Conservation (phyloP, 2,113 vertebrate species). For the Toxostoma redivivum region DNA sequence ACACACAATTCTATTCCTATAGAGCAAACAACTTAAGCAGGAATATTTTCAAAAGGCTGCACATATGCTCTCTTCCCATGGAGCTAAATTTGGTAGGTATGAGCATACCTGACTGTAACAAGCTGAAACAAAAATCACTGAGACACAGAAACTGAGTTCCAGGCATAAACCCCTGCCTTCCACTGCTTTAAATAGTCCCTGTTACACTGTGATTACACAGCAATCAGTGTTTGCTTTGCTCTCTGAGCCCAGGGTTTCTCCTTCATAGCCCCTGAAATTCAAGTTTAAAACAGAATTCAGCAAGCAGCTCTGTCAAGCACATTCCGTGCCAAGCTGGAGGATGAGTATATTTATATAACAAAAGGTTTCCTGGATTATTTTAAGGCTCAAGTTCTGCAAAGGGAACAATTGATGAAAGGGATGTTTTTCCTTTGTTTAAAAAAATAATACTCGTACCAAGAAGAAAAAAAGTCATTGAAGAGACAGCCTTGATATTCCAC, state of each 20-base stretch:
- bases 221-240: neutral
- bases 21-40: neutral
- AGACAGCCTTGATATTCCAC: neutral
- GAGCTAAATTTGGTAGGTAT: neutral
- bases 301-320: neutral
- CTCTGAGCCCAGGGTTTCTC: neutral
- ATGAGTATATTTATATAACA: constrained; percentile 17
- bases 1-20: neutral
- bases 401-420: neutral
- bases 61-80: neutral
- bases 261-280: neutral
- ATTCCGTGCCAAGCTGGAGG: neutral
- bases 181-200: neutral
- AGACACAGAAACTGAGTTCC: neutral
- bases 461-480: neutral
- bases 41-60: neutral
- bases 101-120: neutral
- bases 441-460: neutral
- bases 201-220: neutral
- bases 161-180: neutral
- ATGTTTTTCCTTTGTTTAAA: neutral
- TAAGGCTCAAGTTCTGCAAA: neutral
- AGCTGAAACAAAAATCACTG: neutral
- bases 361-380: constrained; percentile 27
- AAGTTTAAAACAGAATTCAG: neutral